Evolutionary conservation across 2,797 vertebrate genomes (phyloP).

Genomic region (Sebastes flavidus): DNA sequence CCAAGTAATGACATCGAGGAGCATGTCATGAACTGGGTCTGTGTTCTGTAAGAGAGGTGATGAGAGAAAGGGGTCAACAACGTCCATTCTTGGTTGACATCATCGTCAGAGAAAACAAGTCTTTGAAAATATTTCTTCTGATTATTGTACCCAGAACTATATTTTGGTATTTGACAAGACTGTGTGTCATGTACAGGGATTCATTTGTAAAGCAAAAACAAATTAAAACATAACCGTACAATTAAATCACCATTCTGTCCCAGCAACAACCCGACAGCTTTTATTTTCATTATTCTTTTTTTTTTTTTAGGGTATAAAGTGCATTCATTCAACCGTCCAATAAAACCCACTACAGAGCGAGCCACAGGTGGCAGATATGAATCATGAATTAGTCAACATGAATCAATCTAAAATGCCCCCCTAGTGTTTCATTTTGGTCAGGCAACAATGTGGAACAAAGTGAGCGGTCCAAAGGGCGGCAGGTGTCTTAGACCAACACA

Average conservation of each 20-base stretch:
- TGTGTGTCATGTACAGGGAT: background rate
- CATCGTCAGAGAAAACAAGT: background rate
- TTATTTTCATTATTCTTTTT: constrained; percentile 17
- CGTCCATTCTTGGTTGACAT: background rate
- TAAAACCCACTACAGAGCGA: constrained; percentile 33
- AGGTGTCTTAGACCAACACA: constrained; percentile 64
- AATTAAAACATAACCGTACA: constrained; percentile 12
- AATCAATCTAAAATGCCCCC: constrained; percentile 72
- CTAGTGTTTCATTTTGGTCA: constrained; percentile 57
- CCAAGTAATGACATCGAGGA: constrained; percentile 97
- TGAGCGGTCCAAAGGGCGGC: constrained; percentile 55
- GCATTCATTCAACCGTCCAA: constrained; percentile 42
- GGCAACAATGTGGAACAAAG: constrained; percentile 69
- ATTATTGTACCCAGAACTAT: background rate
- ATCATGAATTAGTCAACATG: constrained; percentile 73
- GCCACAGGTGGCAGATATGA: constrained; percentile 75
- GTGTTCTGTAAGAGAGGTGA: constrained; percentile 80
- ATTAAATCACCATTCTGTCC: background rate
- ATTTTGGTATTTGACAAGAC: background rate
- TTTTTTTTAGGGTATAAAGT: constrained; percentile 7
- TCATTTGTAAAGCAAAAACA: background rate
- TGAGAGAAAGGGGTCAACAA: background rate
- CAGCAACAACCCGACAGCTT: constrained; percentile 9
- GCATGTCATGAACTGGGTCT: constrained; percentile 92
- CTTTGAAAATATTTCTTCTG: background rate